These are phyloP conservation scores for Apotomis betuletana DNA, from an alignment of 2,888 invertebrate genomes.

Conservation along the genomic window DNA sequence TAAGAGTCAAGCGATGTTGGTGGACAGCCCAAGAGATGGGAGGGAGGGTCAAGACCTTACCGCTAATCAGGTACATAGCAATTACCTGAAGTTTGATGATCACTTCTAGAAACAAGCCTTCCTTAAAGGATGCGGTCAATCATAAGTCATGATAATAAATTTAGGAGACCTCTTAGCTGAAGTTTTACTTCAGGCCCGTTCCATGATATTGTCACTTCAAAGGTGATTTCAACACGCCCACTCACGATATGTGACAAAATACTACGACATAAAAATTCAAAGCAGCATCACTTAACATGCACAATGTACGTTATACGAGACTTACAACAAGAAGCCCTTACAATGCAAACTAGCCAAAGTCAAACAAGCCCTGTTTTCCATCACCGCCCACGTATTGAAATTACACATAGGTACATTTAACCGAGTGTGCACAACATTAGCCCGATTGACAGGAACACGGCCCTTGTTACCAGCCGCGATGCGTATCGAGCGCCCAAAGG, in stretches of 20 bases:
- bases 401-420: slow-evolving; percentile 46
- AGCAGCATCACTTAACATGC: slow-evolving; percentile 2
- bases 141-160: too few relatives aligned
- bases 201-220: too few relatives aligned
- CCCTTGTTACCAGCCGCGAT: slow-evolving; percentile 78
- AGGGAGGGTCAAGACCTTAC: too few relatives aligned
- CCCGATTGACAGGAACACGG: slow-evolving; percentile 79
- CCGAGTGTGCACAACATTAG: slow-evolving; percentile 68
- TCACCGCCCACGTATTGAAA: slow-evolving; percentile 38
- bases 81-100: too few relatives aligned
- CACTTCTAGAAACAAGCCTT: too few relatives aligned
- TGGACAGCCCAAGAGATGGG: too few relatives aligned
- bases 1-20: too few relatives aligned
- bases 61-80: too few relatives aligned
- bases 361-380: slow-evolving; percentile 24
- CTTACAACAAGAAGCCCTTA: slow-evolving; percentile 14
- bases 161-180: too few relatives aligned
- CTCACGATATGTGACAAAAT: neutral
- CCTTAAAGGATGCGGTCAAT: too few relatives aligned
- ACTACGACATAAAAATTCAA: neutral
- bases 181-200: too few relatives aligned
- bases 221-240: too few relatives aligned
- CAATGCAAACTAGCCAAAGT: slow-evolving; percentile 21
- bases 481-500: slow-evolving; percentile 77
- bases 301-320: neutral